These are phyloP conservation scores for Pocillopora verrucosa DNA, from an alignment of 64 coral and sea anemone species.

Conservation along the genomic window DNA sequence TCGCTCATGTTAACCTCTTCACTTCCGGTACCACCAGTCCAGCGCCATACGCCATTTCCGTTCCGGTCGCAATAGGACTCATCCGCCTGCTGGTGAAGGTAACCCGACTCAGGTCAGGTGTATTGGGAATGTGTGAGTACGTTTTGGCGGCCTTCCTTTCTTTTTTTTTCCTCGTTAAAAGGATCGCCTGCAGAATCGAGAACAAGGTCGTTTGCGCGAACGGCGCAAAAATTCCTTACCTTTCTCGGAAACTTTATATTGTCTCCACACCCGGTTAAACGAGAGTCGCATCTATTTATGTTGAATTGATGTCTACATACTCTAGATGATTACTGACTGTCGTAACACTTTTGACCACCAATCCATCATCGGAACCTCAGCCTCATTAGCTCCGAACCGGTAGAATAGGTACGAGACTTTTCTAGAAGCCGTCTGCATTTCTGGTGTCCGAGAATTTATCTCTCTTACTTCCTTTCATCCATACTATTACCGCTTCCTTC, in stretches of 20 bases:
- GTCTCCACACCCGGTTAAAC: constrained; percentile 24
- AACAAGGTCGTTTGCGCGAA: constrained; percentile 25
- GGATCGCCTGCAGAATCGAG: constrained; percentile 20
- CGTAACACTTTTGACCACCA: constrained; percentile 33
- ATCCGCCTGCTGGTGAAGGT: no score
- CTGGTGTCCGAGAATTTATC: constrained; percentile 26
- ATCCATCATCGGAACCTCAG: background rate
- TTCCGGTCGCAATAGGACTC: no score
- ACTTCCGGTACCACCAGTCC: no score
- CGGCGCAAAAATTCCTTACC: constrained; percentile 1
- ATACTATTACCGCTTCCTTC: constrained; percentile 46
- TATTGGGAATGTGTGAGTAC: no score
- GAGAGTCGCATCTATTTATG: constrained; percentile 7
- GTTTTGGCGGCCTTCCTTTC: background rate
- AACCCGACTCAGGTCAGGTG: no score
- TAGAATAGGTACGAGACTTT: constrained; percentile 12
- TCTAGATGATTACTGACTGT: constrained; percentile 21
- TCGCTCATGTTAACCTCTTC: no score
- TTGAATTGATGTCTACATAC: constrained; percentile 19
- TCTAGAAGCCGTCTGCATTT: constrained; percentile 33
- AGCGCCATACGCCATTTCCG: no score
- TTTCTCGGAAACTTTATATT: constrained; percentile 6
- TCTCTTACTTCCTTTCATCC: constrained; percentile 27
- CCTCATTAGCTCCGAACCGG: background rate
- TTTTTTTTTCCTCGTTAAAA: background rate